Evolutionary conservation across 2,113 vertebrate species (phyloP).

Genomic region (Festucalex cinctus): DNA sequence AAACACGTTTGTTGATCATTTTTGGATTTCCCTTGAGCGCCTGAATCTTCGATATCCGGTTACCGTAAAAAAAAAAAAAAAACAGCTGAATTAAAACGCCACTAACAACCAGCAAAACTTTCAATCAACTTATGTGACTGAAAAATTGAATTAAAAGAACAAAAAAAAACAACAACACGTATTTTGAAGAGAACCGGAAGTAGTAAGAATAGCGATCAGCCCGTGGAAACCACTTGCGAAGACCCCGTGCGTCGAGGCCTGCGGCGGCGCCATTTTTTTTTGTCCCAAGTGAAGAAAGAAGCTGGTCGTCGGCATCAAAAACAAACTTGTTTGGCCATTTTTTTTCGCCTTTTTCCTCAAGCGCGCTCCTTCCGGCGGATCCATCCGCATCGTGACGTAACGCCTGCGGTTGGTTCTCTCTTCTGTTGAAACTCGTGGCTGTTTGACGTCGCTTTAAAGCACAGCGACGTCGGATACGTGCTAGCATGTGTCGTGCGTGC

Average conservation of each 20-base stretch:
- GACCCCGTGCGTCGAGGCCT: slow-evolving; percentile 32
- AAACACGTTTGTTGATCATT: no score
- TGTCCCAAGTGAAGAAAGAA: slow-evolving; percentile 78
- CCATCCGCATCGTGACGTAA: slow-evolving; percentile 44
- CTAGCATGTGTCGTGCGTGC: not conserved
- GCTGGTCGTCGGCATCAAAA: slow-evolving; percentile 57
- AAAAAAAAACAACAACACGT: no score
- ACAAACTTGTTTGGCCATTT: not conserved
- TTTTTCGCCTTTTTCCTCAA: slow-evolving; percentile 19
- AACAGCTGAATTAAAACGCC: no score
- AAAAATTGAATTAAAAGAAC: no score
- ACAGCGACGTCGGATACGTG: not conserved
- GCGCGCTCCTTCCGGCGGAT: slow-evolving; percentile 24
- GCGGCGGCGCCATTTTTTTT: slow-evolving; percentile 79
- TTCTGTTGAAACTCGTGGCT: not conserved
- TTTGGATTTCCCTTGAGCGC: no score
- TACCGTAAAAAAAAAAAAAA: no score
- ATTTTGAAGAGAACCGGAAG: slow-evolving; percentile 10
- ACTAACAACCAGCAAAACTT: no score
- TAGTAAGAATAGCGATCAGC: not conserved
- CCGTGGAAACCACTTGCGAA: slow-evolving; percentile 28
- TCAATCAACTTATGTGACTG: no score
- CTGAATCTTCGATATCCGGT: no score
- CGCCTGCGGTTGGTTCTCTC: not conserved
- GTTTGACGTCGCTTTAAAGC: not conserved